phyloP scores from a whole-genome alignment of 2,888 invertebrate genomes.

The Polymixis flavicincta region DNA sequence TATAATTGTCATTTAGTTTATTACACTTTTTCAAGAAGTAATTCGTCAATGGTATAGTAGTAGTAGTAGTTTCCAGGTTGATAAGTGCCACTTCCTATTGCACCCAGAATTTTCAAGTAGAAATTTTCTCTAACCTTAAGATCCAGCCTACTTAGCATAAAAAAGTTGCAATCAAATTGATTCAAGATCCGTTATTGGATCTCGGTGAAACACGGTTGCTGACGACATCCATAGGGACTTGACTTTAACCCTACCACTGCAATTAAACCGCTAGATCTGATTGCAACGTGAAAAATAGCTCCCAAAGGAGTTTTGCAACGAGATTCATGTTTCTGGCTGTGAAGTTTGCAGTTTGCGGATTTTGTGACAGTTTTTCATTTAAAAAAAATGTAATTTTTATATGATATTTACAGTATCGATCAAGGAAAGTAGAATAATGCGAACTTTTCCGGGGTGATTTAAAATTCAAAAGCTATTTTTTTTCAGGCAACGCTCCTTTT shows the following conservation, averaged over 20 bases:
- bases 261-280: constrained; percentile 60
- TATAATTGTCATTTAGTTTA: no score
- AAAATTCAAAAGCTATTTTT: no score
- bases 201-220: constrained; percentile 18
- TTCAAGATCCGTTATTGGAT: constrained; percentile 22
- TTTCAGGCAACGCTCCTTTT: no score
- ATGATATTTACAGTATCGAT: background rate
- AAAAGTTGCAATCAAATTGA: constrained; percentile 18
- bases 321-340: constrained; percentile 38
- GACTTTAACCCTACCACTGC: constrained; percentile 41
- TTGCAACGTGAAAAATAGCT: constrained; percentile 51
- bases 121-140: background rate
- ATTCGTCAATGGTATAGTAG: no score
- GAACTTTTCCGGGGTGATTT: no score
- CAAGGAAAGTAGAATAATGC: no score
- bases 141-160: background rate
- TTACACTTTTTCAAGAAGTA: no score
- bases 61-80: no score
- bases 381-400: no score
- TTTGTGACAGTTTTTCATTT: background rate
- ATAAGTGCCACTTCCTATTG: no score
- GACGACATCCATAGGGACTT: constrained; percentile 15
- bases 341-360: constrained; percentile 1
- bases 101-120: background rate
- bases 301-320: constrained; percentile 39